A percentile compares a stretch with the other conserved stretches of the same genome.
Evolutionary conservation across 2,113 vertebrate genomes (phyloP).

Genomic region (Carlito syrichta): DNA sequence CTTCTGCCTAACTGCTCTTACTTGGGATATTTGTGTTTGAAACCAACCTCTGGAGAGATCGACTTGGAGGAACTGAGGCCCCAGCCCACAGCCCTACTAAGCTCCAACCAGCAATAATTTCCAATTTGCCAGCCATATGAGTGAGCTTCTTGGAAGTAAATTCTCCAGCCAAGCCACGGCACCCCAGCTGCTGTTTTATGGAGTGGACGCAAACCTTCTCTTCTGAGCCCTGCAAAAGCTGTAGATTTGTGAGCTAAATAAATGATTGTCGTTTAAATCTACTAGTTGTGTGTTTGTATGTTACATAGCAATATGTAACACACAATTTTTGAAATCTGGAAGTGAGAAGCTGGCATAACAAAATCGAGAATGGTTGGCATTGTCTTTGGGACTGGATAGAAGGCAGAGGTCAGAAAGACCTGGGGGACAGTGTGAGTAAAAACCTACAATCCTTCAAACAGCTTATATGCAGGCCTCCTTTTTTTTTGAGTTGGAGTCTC

Average conservation of each 20-base stretch:
- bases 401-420: not conserved
- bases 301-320: not conserved
- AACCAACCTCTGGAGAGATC: not conserved
- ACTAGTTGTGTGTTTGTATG: constrained; percentile 1
- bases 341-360: not conserved
- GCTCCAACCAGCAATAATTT: not conserved
- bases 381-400: not conserved
- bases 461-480: too few species aligned
- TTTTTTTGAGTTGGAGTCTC: too few species aligned
- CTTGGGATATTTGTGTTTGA: not conserved
- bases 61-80: not conserved
- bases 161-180: not conserved
- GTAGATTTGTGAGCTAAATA: constrained; percentile 42
- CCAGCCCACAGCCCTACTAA: not conserved
- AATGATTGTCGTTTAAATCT: constrained; percentile 21
- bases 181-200: not conserved
- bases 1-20: not conserved
- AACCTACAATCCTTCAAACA: not conserved
- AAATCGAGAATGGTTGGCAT: not conserved
- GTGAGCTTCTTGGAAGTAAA: not conserved
- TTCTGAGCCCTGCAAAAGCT: not conserved
- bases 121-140: not conserved
- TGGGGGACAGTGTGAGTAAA: not conserved
- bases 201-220: not conserved
- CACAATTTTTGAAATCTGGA: not conserved